Conservation (phyloP, 1,140 invertebrate species). For the Camponotus vicinus region DNA sequence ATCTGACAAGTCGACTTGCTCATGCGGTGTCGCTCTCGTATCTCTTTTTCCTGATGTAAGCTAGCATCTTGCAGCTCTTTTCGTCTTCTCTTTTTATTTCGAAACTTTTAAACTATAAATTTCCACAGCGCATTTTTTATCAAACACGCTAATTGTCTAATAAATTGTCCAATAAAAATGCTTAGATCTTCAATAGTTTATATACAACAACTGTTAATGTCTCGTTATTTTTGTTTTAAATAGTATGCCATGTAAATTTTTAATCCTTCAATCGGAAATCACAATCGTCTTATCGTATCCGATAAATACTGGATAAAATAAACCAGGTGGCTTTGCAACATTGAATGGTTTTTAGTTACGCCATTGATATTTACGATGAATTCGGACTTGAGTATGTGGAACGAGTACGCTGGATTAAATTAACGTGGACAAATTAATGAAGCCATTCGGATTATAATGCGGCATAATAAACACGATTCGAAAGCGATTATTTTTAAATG, state of each 20-base stretch:
- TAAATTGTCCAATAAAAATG: neutral
- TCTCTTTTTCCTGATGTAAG: neutral
- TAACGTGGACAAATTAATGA: constrained; percentile 54
- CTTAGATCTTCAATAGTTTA: neutral
- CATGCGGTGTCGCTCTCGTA: neutral
- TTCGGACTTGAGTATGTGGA: neutral
- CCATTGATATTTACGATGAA: constrained; percentile 22
- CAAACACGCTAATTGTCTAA: neutral
- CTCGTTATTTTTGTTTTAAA: neutral
- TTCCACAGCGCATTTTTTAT: no score
- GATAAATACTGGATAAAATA: neutral
- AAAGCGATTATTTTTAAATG: constrained; percentile 50
- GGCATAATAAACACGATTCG: constrained; percentile 26
- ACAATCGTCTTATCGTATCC: neutral
- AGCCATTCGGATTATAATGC: constrained; percentile 33
- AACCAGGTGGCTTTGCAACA: neutral
- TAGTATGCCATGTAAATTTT: neutral
- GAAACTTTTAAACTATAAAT: neutral
- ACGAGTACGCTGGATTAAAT: constrained; percentile 25
- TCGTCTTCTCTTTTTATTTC: neutral
- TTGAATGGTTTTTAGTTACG: constrained; percentile 33
- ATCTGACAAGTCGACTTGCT: neutral
- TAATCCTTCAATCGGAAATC: neutral
- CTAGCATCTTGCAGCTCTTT: neutral
- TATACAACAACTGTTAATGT: neutral